Base-by-base conservation (phyloP, 2,113 vertebrate species). In the Ondatra zibethicus region DNA sequence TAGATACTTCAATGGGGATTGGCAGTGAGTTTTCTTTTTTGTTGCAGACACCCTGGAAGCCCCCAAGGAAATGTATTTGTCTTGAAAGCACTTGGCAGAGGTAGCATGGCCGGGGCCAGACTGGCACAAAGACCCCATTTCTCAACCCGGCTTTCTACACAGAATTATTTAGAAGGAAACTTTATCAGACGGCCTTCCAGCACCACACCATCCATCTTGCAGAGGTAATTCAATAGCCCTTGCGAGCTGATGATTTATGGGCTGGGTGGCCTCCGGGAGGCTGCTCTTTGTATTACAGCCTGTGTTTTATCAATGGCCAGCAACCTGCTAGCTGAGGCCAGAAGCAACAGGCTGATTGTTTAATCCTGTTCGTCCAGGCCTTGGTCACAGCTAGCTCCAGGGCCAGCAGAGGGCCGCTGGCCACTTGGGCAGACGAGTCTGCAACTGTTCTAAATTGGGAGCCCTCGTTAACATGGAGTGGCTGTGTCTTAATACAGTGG, bases 121-220 rank as follows among this genome's bases (percentile, higher is more conserved):
- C 94, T 89, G 75, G 86, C 78, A 55, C 73, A 95, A 95, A 96
- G 91, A 97, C 89, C 92, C 96, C 93, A 97, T 98, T 97, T 94
- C 96, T 98, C 98, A 98, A 76, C 39, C 17, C 85, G 50, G 92
- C 91, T 97, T 96, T 93, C 96, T 85, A 66, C 50, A 0, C 25
- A 23, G 63, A 96, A 97, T 97, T 98, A 98, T 98, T 98, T 96
- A 96, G 93, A 97, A 93, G 94, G 94, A 97, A 97, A 87, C 89
- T 97, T 97, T 97, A 97, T 98, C 98, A 96, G 93, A 76, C 95
- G 95, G 94, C 89, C 94, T 96, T 93, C 96, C 70, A 88, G 97
- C 77, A 61, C 3, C 0, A 50, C 7, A 68, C 73, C 97, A 97
- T 98, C 97, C 95, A 94, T 98, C 96, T 97, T 98, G 95, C 85